phyloP scores from a whole-genome alignment of 92 coral and sea anemone species.

The Pocillopora grandis region DNA sequence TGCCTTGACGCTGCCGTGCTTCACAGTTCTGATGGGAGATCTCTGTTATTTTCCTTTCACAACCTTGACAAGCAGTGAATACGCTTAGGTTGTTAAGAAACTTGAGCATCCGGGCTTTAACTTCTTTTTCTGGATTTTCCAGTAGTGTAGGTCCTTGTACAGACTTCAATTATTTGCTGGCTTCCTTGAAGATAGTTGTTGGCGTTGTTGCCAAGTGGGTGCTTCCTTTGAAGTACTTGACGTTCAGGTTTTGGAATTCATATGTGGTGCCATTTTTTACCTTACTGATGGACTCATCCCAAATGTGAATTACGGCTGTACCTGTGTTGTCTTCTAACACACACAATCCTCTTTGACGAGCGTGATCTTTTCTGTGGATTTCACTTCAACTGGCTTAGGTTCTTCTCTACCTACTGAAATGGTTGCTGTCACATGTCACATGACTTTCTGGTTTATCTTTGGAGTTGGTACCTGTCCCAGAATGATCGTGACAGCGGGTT shows the following conservation, averaged over 20 bases:
- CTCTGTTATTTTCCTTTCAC: no score
- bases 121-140: slow-evolving; percentile 47
- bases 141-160: slow-evolving; percentile 48
- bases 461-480: slow-evolving; percentile 49
- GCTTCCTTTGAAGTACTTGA: slow-evolving; percentile 58
- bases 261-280: slow-evolving; percentile 48
- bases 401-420: slow-evolving; percentile 58
- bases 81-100: slow-evolving; percentile 58
- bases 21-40: no score
- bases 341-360: slow-evolving; percentile 65
- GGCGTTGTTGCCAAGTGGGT: slow-evolving; percentile 57
- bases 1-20: no score
- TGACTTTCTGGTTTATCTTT: slow-evolving; percentile 60
- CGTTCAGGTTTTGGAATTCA: neutral
- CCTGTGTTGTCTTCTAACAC: slow-evolving; percentile 64
- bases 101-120: slow-evolving; percentile 33
- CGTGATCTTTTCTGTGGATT: slow-evolving; percentile 32
- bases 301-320: slow-evolving; percentile 65
- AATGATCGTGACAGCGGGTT: slow-evolving; percentile 50
- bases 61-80: neutral
- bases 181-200: slow-evolving; percentile 42
- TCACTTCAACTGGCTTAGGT: slow-evolving; percentile 45
- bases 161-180: slow-evolving; percentile 34
- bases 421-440: slow-evolving; percentile 50
- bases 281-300: slow-evolving; percentile 59